A percentile compares a stretch with the other conserved stretches of the same genome.
Conservation (phyloP, 2,797 vertebrate species). For the Chelidonichthys spinosus region DNA sequence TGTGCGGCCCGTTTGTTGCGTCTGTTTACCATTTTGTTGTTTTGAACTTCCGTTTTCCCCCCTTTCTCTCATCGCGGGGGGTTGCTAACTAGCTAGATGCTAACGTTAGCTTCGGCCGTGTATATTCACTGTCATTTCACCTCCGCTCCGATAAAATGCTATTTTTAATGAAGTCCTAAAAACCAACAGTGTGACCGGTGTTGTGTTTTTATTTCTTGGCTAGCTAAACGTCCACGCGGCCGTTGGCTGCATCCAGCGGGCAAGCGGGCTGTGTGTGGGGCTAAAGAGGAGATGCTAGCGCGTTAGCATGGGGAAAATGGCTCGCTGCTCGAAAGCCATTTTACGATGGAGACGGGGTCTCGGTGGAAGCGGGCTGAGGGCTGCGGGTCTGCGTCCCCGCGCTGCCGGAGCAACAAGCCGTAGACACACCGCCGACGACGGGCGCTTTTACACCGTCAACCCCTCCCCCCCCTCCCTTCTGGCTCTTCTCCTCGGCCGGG, state of each 20-base stretch:
- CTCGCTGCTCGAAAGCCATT: constrained; percentile 72
- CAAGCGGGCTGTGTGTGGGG: constrained; percentile 32
- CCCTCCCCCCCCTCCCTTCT: no score
- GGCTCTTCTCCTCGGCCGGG: not conserved
- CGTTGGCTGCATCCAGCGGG: accelerated
- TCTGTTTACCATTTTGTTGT: constrained; percentile 25
- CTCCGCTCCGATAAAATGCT: not conserved
- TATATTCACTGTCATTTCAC: constrained; percentile 1
- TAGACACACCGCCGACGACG: not conserved
- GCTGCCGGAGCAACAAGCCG: constrained; percentile 25
- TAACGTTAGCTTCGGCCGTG: constrained; percentile 58
- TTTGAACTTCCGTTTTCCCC: constrained; percentile 53
- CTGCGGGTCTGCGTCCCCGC: constrained; percentile 24
- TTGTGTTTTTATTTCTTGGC: no score
- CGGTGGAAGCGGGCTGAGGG: constrained; percentile 55
- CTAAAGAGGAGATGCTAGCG: constrained; percentile 28
- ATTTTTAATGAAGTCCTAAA: not conserved
- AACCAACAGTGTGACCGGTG: no score
- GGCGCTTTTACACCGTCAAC: accelerated
- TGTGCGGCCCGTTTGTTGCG: not conserved
- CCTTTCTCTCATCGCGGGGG: constrained; percentile 61
- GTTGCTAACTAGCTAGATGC: constrained; percentile 65
- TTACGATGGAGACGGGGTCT: constrained; percentile 67
- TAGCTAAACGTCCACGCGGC: accelerated
- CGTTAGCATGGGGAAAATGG: constrained; percentile 74